These are phyloP conservation scores for Austrofundulus limnaeus DNA, from an alignment of 2,113 vertebrate species.

Conservation along the genomic window DNA sequence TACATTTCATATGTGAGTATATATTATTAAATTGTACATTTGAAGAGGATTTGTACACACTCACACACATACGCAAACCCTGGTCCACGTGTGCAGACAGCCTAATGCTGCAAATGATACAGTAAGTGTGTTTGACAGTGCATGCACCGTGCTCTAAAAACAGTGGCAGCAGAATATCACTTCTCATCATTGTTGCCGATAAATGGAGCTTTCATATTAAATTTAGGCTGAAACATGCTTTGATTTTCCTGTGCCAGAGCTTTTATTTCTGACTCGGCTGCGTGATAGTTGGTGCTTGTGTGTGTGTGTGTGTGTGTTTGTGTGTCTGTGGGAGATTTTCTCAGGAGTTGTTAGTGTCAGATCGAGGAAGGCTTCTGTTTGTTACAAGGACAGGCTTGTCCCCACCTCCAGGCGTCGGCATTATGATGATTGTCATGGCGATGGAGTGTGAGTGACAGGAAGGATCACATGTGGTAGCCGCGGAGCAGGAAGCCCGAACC, in stretches of 20 bases:
- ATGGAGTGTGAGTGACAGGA: slow-evolving; percentile 84
- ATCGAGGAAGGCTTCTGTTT: slow-evolving; percentile 74
- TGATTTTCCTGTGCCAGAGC: slow-evolving; percentile 16
- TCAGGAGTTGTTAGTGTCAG: slow-evolving; percentile 73
- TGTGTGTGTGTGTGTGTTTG: slow-evolving; percentile 5
- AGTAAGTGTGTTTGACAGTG: slow-evolving; percentile 34
- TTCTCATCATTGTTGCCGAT: slow-evolving; percentile 35
- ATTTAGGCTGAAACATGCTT: slow-evolving; percentile 28
- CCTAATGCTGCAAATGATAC: slow-evolving; percentile 7
- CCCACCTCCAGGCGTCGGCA: slow-evolving; percentile 73
- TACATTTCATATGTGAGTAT: slow-evolving; percentile 42
- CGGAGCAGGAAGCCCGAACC: slow-evolving; percentile 76
- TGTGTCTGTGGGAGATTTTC: slow-evolving; percentile 45
- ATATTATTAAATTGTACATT: slow-evolving; percentile 20
- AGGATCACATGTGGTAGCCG: slow-evolving; percentile 79
- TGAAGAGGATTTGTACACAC: slow-evolving; percentile 1
- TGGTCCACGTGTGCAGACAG: slow-evolving; percentile 4
- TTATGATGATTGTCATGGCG: slow-evolving; percentile 82
- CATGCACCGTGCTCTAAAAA: slow-evolving; percentile 12
- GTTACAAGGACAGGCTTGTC: slow-evolving; percentile 82
- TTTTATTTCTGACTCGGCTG: slow-evolving; percentile 20
- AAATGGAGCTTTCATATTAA: slow-evolving; percentile 26
- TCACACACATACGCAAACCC: background rate
- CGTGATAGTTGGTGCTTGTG: slow-evolving; percentile 24
- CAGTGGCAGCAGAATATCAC: slow-evolving; percentile 31